phyloP scores from a whole-genome alignment of 2,113 vertebrate species.

The Gallinago jamesoni region DNA sequence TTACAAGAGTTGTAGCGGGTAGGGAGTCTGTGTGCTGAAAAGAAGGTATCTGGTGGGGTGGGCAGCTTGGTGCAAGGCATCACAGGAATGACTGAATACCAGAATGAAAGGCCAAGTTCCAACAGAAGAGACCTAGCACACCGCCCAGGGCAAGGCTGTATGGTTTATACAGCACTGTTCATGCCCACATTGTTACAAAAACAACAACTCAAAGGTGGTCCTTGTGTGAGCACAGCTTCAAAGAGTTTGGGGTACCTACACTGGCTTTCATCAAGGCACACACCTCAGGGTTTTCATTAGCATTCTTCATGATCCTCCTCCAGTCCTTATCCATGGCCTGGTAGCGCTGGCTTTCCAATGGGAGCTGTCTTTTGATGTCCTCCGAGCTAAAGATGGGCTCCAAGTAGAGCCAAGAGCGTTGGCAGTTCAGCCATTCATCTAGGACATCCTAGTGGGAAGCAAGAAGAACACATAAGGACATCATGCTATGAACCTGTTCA shows the following conservation, averaged over 20 bases:
- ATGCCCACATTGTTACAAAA: neutral
- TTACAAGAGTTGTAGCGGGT: neutral
- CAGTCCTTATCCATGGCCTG: constrained; percentile 83
- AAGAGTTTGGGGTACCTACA: neutral
- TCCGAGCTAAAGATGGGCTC: constrained; percentile 94
- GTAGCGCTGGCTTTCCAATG: constrained; percentile 84
- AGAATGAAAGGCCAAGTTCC: neutral
- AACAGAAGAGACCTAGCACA: neutral
- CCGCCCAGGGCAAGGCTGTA: neutral
- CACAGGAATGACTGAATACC: neutral
- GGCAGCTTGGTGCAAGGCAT: neutral
- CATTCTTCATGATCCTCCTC: constrained; percentile 85
- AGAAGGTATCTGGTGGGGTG: neutral
- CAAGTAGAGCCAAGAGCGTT: constrained; percentile 89
- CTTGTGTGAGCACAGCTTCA: neutral
- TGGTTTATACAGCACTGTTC: neutral
- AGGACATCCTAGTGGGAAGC: constrained; percentile 84
- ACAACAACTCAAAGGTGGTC: neutral
- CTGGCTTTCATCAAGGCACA: neutral
- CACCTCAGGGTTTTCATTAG: constrained; percentile 83
- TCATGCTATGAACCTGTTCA: neutral
- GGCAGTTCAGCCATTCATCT: constrained; percentile 90
- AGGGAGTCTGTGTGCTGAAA: neutral
- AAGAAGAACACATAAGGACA: neutral
- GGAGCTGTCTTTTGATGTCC: constrained; percentile 89